A percentile compares a stretch with the other conserved stretches of the same genome.
Evolutionary conservation across 2,113 vertebrate genomes (phyloP).

Genomic region (Pygathrix nemaeus): DNA sequence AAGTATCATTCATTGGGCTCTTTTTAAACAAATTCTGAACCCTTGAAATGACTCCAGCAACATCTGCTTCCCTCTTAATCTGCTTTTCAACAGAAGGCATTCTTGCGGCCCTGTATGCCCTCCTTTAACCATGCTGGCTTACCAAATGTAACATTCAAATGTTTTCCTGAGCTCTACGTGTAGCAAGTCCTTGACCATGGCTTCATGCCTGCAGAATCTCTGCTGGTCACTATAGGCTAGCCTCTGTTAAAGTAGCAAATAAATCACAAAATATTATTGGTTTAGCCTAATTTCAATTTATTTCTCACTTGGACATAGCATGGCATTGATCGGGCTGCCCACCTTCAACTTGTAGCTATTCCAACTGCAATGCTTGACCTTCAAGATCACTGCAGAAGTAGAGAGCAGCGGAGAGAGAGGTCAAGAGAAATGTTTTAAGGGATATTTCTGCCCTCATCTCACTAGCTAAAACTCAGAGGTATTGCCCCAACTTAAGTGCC

Average conservation of each 20-base stretch:
- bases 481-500: neutral
- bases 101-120: too few relatives aligned
- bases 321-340: neutral
- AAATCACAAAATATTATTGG: neutral
- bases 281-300: neutral
- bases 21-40: neutral
- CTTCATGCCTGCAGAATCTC: neutral
- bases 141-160: neutral
- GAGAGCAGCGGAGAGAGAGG: neutral
- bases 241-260: neutral
- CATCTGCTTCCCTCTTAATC: constrained; percentile 20
- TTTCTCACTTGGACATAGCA: neutral
- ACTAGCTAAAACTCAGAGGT: neutral
- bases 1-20: neutral
- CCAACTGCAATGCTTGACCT: neutral
- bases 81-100: neutral
- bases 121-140: neutral
- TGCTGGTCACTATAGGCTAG: neutral
- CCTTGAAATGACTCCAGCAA: constrained; percentile 21
- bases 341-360: neutral
- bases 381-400: neutral
- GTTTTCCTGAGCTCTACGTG: neutral
- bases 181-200: neutral
- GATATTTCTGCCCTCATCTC: neutral
- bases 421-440: neutral